Evolutionary conservation across 2,888 invertebrate genomes (phyloP).

Genomic region (Nyleta sp.): DNA sequence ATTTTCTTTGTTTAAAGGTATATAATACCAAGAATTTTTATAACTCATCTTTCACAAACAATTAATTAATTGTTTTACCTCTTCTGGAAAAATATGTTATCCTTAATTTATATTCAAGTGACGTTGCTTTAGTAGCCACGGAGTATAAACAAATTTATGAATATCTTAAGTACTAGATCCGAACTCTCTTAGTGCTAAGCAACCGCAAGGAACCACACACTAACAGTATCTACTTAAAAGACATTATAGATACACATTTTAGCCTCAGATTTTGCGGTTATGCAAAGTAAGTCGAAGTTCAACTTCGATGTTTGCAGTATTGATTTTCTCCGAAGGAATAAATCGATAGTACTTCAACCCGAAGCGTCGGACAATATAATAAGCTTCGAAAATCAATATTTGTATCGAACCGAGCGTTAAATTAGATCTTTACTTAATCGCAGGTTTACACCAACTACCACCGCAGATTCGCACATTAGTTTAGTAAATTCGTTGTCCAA

Average conservation of each 20-base stretch:
- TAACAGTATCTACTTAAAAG: slow-evolving; percentile 61
- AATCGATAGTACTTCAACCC: slow-evolving; percentile 45
- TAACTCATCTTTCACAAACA: too few relatives aligned
- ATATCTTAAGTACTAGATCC: slow-evolving; percentile 19
- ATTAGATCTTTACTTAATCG: slow-evolving; percentile 52
- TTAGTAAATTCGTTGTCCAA: slow-evolving; percentile 4
- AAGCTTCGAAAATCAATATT: slow-evolving; percentile 55
- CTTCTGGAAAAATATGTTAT: not conserved
- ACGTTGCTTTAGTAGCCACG: not conserved
- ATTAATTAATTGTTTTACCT: too few relatives aligned
- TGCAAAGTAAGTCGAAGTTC: slow-evolving; percentile 57
- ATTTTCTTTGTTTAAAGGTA: too few relatives aligned
- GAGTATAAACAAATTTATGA: slow-evolving; percentile 36
- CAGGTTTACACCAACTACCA: not conserved
- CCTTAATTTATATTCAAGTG: not conserved
- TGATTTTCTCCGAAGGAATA: slow-evolving; percentile 55
- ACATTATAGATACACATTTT: slow-evolving; percentile 51
- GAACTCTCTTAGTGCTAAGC: slow-evolving; percentile 33
- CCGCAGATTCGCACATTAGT: slow-evolving; percentile 21
- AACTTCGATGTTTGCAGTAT: slow-evolving; percentile 52
- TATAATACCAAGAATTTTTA: too few relatives aligned
- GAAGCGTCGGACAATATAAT: slow-evolving; percentile 31
- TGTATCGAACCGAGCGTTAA: slow-evolving; percentile 49
- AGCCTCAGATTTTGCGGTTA: slow-evolving; percentile 53
- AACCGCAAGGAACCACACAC: slow-evolving; percentile 51